A percentile compares a stretch with the other conserved stretches of the same genome.
These are phyloP conservation scores for Megalops atlanticus DNA, from an alignment of 2,113 vertebrate species.

Conservation along the genomic window DNA sequence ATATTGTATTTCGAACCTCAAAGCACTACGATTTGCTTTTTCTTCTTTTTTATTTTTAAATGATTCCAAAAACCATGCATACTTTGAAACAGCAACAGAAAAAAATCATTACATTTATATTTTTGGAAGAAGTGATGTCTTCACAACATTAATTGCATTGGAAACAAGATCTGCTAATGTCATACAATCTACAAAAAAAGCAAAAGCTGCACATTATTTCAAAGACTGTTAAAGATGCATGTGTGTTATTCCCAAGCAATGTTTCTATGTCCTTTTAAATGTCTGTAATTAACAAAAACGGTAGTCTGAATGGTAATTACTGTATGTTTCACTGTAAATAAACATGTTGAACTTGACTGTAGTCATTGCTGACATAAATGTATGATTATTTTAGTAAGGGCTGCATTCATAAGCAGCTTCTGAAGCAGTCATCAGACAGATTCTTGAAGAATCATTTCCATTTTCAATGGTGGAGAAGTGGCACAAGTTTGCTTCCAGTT, in stretches of 20 bases:
- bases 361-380: constrained; percentile 11
- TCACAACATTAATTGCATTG: too few species aligned
- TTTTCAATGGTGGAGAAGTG: not conserved
- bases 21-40: not conserved
- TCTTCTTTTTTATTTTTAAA: not conserved
- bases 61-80: not conserved
- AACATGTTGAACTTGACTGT: constrained; percentile 16
- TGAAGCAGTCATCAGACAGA: not conserved
- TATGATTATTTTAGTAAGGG: constrained; percentile 10
- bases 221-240: constrained; percentile 43
- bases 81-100: not conserved
- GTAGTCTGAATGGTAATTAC: constrained; percentile 36
- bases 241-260: constrained; percentile 40
- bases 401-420: constrained; percentile 19
- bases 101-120: not conserved
- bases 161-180: not conserved
- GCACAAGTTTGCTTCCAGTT: not conserved
- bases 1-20: not conserved
- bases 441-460: not conserved
- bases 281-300: constrained; percentile 31
- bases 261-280: constrained; percentile 38
- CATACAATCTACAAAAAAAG: not conserved
- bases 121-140: not conserved
- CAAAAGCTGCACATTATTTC: not conserved
- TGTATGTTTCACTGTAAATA: constrained; percentile 47